Conservation (phyloP, 2,888 invertebrate species). For the Caenorhabditis doughertyi region DNA sequence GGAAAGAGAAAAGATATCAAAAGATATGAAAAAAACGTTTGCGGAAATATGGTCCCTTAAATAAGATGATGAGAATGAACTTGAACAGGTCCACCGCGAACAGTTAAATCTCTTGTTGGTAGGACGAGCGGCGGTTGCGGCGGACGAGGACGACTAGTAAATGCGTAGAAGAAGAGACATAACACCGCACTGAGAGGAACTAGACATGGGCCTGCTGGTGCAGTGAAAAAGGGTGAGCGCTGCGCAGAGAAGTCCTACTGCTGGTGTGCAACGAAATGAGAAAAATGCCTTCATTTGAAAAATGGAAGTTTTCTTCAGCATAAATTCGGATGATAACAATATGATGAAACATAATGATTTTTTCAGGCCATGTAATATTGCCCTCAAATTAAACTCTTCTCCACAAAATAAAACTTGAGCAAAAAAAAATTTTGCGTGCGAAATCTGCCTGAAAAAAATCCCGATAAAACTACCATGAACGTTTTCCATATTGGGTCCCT, state of each 20-base stretch:
- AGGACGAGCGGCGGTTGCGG: constrained; percentile 4
- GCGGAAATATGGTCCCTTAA: not conserved
- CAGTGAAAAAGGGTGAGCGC: constrained; percentile 18
- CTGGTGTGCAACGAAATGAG: constrained; percentile 33
- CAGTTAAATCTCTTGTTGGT: not conserved
- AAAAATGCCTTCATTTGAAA: constrained; percentile 36
- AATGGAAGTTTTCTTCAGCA: not conserved
- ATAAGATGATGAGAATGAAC: not conserved
- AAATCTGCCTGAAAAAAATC: too few species aligned
- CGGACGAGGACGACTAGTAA: constrained; percentile 13
- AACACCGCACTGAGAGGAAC: constrained; percentile 59
- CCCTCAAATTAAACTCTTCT: too few species aligned
- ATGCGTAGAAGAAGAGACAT: constrained; percentile 25
- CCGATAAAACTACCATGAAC: too few species aligned
- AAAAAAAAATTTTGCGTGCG: too few species aligned
- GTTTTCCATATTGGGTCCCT: too few species aligned
- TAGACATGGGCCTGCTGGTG: constrained; percentile 11
- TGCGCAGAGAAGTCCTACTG: constrained; percentile 29
- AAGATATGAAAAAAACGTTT: not conserved
- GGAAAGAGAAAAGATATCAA: not conserved
- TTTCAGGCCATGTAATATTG: too few species aligned
- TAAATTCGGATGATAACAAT: not conserved
- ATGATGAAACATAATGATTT: too few species aligned
- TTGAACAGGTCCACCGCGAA: constrained; percentile 18
- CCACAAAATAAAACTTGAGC: too few species aligned